Evolutionary conservation across 1,140 invertebrate species (phyloP).

Genomic region (Leptopilina clavipes): DNA sequence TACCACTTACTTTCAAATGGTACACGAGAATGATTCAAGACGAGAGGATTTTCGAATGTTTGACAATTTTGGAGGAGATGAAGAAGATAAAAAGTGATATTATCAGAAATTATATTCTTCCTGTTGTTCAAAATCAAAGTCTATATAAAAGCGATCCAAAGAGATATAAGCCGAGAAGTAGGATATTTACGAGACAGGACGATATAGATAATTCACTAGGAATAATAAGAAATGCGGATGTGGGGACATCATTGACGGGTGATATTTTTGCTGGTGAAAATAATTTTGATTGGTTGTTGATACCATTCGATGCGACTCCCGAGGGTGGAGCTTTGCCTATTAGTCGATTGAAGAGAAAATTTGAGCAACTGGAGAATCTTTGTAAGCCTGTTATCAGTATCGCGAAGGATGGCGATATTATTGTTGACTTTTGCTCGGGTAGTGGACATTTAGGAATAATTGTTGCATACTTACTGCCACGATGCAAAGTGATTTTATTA

Average conservation of each 20-base stretch:
- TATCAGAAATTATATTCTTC: constrained; percentile 54
- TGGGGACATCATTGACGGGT: constrained; percentile 66
- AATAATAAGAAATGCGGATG: constrained; percentile 66
- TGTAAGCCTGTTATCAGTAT: constrained; percentile 85
- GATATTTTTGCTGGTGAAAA: constrained; percentile 71
- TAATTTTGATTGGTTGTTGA: constrained; percentile 77
- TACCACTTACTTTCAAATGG: constrained; percentile 84
- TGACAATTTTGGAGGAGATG: constrained; percentile 54
- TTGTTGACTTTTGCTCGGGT: constrained; percentile 97
- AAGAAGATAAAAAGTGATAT: constrained; percentile 12
- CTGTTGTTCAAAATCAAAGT: constrained; percentile 74
- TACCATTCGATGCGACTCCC: constrained; percentile 85
- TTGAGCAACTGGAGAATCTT: constrained; percentile 92
- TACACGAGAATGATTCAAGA: constrained; percentile 74
- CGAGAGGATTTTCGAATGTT: constrained; percentile 60
- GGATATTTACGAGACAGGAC: constrained; percentile 83
- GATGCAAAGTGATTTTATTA: constrained; percentile 85
- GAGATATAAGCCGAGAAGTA: constrained; percentile 83
- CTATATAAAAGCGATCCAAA: constrained; percentile 88
- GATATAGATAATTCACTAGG: constrained; percentile 82
- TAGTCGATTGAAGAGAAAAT: constrained; percentile 85
- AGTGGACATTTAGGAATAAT: constrained; percentile 94
- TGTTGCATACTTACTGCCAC: constrained; percentile 86
- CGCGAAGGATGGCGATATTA: constrained; percentile 75
- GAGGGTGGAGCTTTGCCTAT: constrained; percentile 86